A percentile compares a stretch with the other conserved stretches of the same genome.
Conservation (phyloP, 2,888 invertebrate species). For the Buathra laborator region DNA sequence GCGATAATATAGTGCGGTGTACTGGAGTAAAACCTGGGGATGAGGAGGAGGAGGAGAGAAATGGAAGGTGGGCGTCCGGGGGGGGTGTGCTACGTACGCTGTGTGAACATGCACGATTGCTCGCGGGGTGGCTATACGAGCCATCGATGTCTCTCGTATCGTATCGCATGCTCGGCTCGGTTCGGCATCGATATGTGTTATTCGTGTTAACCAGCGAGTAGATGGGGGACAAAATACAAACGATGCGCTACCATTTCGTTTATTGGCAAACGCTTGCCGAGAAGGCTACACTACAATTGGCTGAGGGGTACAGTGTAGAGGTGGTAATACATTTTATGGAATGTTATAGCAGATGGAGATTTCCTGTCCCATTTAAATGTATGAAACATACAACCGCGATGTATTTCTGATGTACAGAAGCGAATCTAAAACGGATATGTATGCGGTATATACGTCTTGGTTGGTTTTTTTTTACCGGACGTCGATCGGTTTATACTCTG, state of each 20-base stretch:
- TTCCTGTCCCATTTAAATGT: not conserved
- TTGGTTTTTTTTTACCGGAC: slow-evolving; percentile 17
- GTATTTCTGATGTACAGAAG: not conserved
- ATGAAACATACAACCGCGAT: not conserved
- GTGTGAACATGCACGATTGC: slow-evolving; percentile 76
- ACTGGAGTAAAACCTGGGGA: not conserved
- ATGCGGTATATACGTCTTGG: slow-evolving; percentile 25
- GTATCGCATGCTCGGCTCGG: slow-evolving; percentile 62
- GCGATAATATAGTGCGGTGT: slow-evolving; percentile 77
- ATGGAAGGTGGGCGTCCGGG: slow-evolving; percentile 55
- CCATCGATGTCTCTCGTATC: slow-evolving; percentile 74
- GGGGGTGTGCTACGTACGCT: slow-evolving; percentile 29
- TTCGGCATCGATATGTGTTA: slow-evolving; percentile 67
- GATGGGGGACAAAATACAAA: slow-evolving; percentile 66
- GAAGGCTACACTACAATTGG: slow-evolving; percentile 43
- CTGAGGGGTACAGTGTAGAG: not conserved
- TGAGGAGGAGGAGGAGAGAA: slow-evolving; percentile 24
- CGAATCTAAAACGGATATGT: not conserved
- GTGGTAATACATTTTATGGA: slow-evolving; percentile 19
- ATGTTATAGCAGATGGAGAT: slow-evolving; percentile 2
- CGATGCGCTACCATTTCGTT: slow-evolving; percentile 66
- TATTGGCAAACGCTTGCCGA: slow-evolving; percentile 66
- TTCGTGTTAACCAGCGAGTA: slow-evolving; percentile 68
- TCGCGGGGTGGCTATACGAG: slow-evolving; percentile 63
- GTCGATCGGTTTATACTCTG: slow-evolving; percentile 37